Evolutionary conservation across 2,888 invertebrate genomes (phyloP).

Genomic region (Hydroisotoma schaefferi): DNA sequence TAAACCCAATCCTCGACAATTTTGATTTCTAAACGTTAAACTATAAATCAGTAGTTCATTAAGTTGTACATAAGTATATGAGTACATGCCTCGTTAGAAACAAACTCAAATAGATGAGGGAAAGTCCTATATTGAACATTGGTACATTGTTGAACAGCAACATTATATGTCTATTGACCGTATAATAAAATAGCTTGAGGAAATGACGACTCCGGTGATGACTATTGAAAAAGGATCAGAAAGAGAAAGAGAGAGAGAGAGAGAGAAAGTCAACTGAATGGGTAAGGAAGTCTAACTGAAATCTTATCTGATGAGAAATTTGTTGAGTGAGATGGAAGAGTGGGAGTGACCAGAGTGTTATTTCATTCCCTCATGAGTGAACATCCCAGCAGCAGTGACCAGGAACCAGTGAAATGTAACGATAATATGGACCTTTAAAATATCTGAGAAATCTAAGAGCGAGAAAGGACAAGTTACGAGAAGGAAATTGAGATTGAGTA

Average conservation of each 20-base stretch:
- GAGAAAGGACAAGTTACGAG: background rate
- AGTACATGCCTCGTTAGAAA: too few species aligned
- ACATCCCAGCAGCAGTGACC: background rate
- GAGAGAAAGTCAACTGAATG: background rate
- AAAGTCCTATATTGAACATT: too few species aligned
- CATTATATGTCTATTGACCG: too few species aligned
- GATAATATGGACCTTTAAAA: background rate
- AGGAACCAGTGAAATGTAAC: background rate
- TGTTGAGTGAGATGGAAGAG: constrained; percentile 14
- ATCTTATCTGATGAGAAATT: constrained; percentile 7
- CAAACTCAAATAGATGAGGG: too few species aligned
- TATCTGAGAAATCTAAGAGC: background rate
- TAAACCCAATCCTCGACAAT: too few species aligned
- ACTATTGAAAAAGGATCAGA: constrained; percentile 10
- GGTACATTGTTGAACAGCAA: too few species aligned
- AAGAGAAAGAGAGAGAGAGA: constrained; percentile 9
- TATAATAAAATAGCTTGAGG: too few species aligned
- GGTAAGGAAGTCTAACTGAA: constrained; percentile 10
- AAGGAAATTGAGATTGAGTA: constrained; percentile 10
- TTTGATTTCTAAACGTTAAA: too few species aligned
- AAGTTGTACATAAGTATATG: too few species aligned
- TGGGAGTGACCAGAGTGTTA: constrained; percentile 4
- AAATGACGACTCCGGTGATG: too few species aligned
- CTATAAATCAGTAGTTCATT: too few species aligned
- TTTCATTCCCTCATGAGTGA: background rate